Evolutionary conservation across 2,888 invertebrate genomes (phyloP).

Genomic region (Hypsopygia costalis): DNA sequence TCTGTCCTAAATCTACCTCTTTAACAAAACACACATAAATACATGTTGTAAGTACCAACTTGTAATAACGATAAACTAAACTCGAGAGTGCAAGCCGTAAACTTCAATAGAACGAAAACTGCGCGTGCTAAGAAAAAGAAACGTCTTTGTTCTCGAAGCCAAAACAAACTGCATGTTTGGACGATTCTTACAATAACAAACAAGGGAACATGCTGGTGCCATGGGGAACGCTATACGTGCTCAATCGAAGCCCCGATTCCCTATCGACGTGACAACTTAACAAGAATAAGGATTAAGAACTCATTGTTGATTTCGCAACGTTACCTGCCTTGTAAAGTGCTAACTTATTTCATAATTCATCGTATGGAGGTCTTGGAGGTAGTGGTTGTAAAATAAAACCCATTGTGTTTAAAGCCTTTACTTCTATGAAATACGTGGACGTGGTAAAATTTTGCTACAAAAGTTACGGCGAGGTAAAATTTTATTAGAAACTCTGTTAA

Average conservation of each 20-base stretch:
- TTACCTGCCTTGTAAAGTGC: conserved; percentile 28
- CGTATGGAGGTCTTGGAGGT: not conserved
- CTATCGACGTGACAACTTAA: conserved; percentile 53
- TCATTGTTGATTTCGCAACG: conserved; percentile 58
- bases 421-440: conserved; percentile 13
- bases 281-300: conserved; percentile 55
- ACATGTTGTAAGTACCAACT: conserved; percentile 42
- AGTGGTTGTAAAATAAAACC: conserved; percentile 1
- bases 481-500: not conserved
- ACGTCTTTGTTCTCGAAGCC: conserved; percentile 72
- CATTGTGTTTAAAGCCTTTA: conserved; percentile 11
- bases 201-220: conserved; percentile 40
- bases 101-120: conserved; percentile 49
- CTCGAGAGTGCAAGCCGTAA: conserved; percentile 48
- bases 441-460: not conserved
- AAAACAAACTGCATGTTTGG: conserved; percentile 71
- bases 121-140: conserved; percentile 46
- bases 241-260: conserved; percentile 51
- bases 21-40: conserved; percentile 34
- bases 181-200: conserved; percentile 70
- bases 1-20: not conserved
- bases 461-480: not conserved
- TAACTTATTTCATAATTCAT: conserved; percentile 20
- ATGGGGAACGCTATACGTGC: conserved; percentile 51
- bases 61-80: conserved; percentile 42